A percentile compares a stretch with the other conserved stretches of the same genome.
Evolutionary conservation across 2,888 invertebrate genomes (phyloP).

Genomic region (Hemicrepidius hirtus): DNA sequence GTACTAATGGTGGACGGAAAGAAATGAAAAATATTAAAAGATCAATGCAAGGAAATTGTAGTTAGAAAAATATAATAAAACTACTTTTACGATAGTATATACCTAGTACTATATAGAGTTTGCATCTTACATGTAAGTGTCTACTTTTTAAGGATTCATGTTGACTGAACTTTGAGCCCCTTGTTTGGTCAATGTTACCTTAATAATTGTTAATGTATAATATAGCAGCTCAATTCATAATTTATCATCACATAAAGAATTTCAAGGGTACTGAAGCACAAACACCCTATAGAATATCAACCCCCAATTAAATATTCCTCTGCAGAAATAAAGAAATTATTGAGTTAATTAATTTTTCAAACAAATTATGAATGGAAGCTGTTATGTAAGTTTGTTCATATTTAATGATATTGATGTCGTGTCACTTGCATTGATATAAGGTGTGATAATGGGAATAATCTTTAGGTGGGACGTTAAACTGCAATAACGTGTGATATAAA

Average conservation of each 20-base stretch:
- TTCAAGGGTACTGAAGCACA: background rate
- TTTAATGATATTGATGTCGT: conserved; percentile 22
- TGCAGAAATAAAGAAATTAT: no score
- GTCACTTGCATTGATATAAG: conserved; percentile 11
- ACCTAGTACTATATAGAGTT: conserved; percentile 7
- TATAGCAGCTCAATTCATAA: conserved; percentile 5
- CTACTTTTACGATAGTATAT: conserved; percentile 13
- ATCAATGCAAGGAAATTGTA: conserved; percentile 13
- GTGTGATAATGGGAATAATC: background rate
- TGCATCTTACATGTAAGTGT: conserved; percentile 14
- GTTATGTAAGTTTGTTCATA: conserved; percentile 3
- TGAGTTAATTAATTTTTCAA: no score
- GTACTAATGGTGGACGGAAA: no score
- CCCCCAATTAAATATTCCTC: no score
- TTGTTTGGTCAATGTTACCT: conserved; percentile 51
- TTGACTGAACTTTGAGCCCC: conserved; percentile 56
- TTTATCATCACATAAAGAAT: background rate
- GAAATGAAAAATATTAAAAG: background rate
- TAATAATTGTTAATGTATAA: background rate
- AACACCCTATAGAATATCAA: no score
- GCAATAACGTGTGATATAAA: background rate
- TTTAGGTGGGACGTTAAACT: background rate
- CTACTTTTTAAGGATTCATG: conserved; percentile 17
- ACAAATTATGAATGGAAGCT: background rate
- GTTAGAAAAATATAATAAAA: conserved; percentile 13